A percentile compares a stretch with the other conserved stretches of the same genome.
Evolutionary conservation across 1,140 invertebrate genomes (phyloP).

Genomic region (Cephus cinctus): DNA sequence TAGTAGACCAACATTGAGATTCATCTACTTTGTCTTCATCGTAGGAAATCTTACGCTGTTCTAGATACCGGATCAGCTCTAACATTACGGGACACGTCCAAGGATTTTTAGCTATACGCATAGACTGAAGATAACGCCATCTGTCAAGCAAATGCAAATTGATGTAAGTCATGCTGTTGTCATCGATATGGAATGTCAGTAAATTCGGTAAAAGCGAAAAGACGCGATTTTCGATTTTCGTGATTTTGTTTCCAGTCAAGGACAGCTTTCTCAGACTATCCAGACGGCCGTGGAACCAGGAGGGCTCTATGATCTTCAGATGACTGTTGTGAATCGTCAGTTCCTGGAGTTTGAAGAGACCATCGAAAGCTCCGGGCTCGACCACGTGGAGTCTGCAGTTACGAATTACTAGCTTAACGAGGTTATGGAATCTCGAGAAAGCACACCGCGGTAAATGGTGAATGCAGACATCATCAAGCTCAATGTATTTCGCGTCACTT

Average conservation of each 20-base stretch:
- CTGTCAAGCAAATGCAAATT: no score
- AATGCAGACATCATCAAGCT: conserved; percentile 29
- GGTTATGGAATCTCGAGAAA: conserved; percentile 23
- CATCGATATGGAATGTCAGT: no score
- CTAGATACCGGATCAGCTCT: no score
- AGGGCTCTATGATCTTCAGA: conserved; percentile 20
- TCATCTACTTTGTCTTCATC: no score
- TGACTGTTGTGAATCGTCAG: conserved; percentile 32
- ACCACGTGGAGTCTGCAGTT: conserved; percentile 30
- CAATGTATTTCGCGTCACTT: conserved; percentile 21
- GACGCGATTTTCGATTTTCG: no score
- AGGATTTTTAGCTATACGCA: no score
- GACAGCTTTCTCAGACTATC: conserved; percentile 26
- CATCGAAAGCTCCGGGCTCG: conserved; percentile 23
- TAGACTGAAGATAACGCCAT: no score
- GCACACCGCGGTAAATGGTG: conserved; percentile 13
- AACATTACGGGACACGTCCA: no score
- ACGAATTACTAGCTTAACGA: conserved; percentile 26
- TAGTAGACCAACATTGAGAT: no score
- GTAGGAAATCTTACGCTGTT: no score
- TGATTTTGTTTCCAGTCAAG: conserved; percentile 32
- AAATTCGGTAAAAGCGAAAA: no score
- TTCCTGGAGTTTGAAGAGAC: conserved; percentile 20
- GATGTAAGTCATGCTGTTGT: no score
- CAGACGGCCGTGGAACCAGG: conserved; percentile 27